A percentile compares a stretch with the other conserved stretches of the same genome.
These are phyloP conservation scores for Hyperoplus lanceolatus DNA, from an alignment of 2,797 vertebrate species.

Conservation along the genomic window DNA sequence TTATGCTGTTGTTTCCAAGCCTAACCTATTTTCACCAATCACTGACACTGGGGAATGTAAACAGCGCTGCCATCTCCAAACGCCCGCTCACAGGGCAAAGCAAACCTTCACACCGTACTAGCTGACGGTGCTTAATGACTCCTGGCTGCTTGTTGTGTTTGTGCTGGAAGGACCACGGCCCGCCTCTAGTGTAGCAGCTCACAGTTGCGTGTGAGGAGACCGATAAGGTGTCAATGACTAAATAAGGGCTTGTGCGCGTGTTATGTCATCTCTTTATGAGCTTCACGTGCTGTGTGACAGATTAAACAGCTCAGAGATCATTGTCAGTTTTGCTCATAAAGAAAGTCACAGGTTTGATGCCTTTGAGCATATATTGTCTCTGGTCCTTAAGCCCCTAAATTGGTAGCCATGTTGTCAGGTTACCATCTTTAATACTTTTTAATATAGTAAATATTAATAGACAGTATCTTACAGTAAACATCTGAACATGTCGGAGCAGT, in stretches of 20 bases:
- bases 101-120: constrained; percentile 21
- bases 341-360: not conserved
- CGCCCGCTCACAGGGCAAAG: constrained; percentile 34
- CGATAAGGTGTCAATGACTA: constrained; percentile 69
- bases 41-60: constrained; percentile 67
- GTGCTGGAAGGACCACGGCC: constrained; percentile 56
- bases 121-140: constrained; percentile 36
- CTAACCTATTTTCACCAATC: constrained; percentile 49
- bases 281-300: constrained; percentile 27
- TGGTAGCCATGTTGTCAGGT: too few species aligned
- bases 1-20: constrained; percentile 43
- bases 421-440: not conserved
- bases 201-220: constrained; percentile 36
- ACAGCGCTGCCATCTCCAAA: constrained; percentile 50
- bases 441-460: not conserved
- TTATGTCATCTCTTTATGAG: constrained; percentile 58
- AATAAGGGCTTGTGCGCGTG: constrained; percentile 55
- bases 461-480: not conserved
- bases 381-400: too few species aligned
- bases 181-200: constrained; percentile 42
- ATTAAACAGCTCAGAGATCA: constrained; percentile 31
- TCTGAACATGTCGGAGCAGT: not conserved
- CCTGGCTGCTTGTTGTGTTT: constrained; percentile 63
- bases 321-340: constrained; percentile 5
- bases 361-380: not conserved